A percentile compares a stretch with the other conserved stretches of the same genome.
phyloP scores from a whole-genome alignment of 2,797 vertebrate genomes.

The Microctenopoma steveboyesi region DNA sequence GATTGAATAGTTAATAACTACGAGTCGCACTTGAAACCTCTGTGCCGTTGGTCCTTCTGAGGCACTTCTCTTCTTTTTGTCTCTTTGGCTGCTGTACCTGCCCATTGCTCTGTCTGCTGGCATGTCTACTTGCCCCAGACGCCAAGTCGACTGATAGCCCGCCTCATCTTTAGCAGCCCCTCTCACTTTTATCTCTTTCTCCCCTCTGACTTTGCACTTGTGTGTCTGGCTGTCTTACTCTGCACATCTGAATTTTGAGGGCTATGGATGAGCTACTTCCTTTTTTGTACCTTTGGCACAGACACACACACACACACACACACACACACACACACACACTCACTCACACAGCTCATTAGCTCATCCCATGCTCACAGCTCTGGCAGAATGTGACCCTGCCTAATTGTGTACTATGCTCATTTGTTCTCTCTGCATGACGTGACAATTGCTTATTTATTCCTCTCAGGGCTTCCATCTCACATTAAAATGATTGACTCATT shows the following conservation, averaged over 20 bases:
- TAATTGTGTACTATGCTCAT: conserved; percentile 87
- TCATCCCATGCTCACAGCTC: conserved; percentile 74
- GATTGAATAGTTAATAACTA: conserved; percentile 89
- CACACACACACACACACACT: conserved; percentile 39
- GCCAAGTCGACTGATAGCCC: conserved; percentile 66
- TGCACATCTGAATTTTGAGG: conserved; percentile 63
- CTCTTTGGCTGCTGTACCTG: conserved; percentile 72
- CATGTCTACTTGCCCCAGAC: conserved; percentile 67
- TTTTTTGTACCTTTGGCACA: conserved; percentile 42
- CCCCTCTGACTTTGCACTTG: conserved; percentile 53
- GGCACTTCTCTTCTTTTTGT: conserved; percentile 72
- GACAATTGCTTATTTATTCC: conserved; percentile 88
- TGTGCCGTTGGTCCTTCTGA: conserved; percentile 67
- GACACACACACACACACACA: conserved; percentile 49
- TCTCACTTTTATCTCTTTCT: conserved; percentile 66
- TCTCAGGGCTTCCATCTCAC: conserved; percentile 81
- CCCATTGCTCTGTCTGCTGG: conserved; percentile 65
- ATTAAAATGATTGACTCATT: conserved; percentile 88
- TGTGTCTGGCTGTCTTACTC: conserved; percentile 62
- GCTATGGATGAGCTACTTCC: conserved; percentile 50
- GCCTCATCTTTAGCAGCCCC: conserved; percentile 56
- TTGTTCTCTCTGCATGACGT: conserved; percentile 85
- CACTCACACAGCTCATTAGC: conserved; percentile 81
- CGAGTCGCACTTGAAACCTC: conserved; percentile 83
- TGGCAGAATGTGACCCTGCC: conserved; percentile 84